A percentile compares a stretch with the other conserved stretches of the same genome.
Conservation (phyloP, 2,113 vertebrate species). For the Dipodomys spectabilis region DNA sequence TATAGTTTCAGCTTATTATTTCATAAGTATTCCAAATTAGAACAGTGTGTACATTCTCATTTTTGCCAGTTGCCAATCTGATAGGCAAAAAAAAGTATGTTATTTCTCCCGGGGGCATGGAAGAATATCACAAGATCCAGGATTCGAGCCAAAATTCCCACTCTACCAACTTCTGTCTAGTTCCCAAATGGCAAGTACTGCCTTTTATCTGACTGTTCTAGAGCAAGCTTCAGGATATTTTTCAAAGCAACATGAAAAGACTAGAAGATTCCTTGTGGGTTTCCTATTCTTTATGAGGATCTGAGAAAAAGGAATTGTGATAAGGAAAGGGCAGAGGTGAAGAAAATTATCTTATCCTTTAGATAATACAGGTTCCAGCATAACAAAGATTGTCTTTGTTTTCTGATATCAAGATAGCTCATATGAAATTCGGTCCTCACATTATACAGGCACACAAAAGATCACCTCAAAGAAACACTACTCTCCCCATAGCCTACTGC, state of each 20-base stretch:
- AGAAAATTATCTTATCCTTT: background rate
- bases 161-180: background rate
- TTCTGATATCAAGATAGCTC: background rate
- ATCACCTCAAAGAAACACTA: background rate
- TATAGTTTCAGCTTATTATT: background rate
- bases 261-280: background rate
- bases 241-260: constrained; percentile 35
- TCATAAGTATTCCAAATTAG: background rate
- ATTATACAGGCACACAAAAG: too few species aligned
- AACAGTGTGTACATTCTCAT: background rate
- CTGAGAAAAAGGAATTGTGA: background rate
- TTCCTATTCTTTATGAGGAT: background rate
- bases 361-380: background rate
- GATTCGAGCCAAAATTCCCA: background rate
- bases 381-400: background rate
- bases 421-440: accelerated
- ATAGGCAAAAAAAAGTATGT: background rate
- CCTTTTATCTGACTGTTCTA: background rate
- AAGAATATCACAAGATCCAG: background rate
- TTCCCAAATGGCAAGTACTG: background rate
- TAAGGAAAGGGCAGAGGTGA: constrained; percentile 2
- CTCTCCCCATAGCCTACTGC: background rate
- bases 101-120: background rate
- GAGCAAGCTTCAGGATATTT: background rate
- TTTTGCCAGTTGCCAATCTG: background rate